Evolutionary conservation across 2,888 invertebrate genomes (phyloP), one percentile per base, ranked within the genome.

Genomic region (Apodemia mormo): DNA sequence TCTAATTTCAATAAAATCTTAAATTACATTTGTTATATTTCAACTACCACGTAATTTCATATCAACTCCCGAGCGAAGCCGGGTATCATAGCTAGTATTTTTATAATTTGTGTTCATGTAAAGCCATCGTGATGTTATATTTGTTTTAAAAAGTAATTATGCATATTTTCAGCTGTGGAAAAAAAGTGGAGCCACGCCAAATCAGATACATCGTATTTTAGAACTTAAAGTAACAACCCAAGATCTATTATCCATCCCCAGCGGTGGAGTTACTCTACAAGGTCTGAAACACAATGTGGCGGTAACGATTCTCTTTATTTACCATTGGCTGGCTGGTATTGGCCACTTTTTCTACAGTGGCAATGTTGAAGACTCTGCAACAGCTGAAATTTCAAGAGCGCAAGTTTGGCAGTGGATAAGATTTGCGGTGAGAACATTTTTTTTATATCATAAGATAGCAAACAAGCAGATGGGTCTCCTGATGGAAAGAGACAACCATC

Each of bases 361-460:
- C 12, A 92, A 94, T 37, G 94, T 96, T 40, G 96, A 96, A 81
- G 96, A 96, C 81, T 96, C 96, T 0, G 96, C 96, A 5, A 96
- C 96, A 0, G 96, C 96, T 1, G 96, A 96, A 85, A 96, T 96
- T 80, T 96, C 96, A 0, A 90, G 96, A 68, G 94, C 94, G 40
- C 96, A 96, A 85, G 93, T 96, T 70, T 96, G 96, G 96, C 96
- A 96, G 82, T 96, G 96, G 95, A 94, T 96, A 71, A 87, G 94
- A 71, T 96, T 96, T 80, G 84, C 92, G 77, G 95, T 95, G 80
- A 85, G 87, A 10, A 45, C 2, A 10, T 45, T 45, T 45, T 45
- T 3, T 45, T 2, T 10, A 40, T 0, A n/a, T n/a, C n/a, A n/a
- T n/a, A n/a, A n/a, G n/a, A n/a, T n/a, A n/a, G n/a, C n/a, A n/a